These are phyloP conservation scores for Alexandromys oeconomus DNA, from an alignment of 2,797 vertebrate species.

Conservation along the genomic window DNA sequence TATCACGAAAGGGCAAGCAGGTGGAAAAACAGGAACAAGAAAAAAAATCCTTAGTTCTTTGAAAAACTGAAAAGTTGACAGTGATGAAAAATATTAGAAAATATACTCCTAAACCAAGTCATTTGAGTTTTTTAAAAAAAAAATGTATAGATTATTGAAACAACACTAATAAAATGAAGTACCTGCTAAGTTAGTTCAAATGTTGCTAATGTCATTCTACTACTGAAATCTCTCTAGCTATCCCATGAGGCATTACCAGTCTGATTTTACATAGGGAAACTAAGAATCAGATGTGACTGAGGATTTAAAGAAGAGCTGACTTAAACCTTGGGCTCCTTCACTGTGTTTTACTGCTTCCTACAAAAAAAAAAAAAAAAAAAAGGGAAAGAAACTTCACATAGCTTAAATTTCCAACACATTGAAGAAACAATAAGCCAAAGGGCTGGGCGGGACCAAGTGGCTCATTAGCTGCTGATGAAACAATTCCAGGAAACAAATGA, in stretches of 20 bases:
- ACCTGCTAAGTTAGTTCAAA: conserved; percentile 37
- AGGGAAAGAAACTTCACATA: not conserved
- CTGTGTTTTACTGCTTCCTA: conserved; percentile 40
- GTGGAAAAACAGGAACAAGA: conserved; percentile 4
- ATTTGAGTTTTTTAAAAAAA: not conserved
- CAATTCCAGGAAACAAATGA: conserved; percentile 77
- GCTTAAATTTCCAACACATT: conserved; percentile 47
- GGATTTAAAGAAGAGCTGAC: conserved; percentile 18
- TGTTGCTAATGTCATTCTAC: conserved; percentile 47
- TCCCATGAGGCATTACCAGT: not conserved
- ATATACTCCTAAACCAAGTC: not conserved
- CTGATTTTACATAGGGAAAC: conserved; percentile 63
- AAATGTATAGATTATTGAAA: not conserved
- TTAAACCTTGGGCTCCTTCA: conserved; percentile 46
- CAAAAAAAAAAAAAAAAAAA: conserved; percentile 52
- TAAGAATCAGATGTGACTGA: conserved; percentile 6
- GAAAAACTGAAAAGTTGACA: conserved; percentile 37
- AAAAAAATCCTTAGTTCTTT: conserved; percentile 34
- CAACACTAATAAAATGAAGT: conserved; percentile 43
- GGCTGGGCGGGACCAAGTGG: conserved; percentile 79
- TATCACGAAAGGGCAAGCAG: not conserved
- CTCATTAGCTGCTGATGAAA: conserved; percentile 83
- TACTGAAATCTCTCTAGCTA: conserved; percentile 41
- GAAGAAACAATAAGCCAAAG: conserved; percentile 80
- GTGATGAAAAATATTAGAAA: conserved; percentile 46